These are phyloP conservation scores for Colius striatus DNA, from an alignment of 2,113 vertebrate species.

Conservation along the genomic window DNA sequence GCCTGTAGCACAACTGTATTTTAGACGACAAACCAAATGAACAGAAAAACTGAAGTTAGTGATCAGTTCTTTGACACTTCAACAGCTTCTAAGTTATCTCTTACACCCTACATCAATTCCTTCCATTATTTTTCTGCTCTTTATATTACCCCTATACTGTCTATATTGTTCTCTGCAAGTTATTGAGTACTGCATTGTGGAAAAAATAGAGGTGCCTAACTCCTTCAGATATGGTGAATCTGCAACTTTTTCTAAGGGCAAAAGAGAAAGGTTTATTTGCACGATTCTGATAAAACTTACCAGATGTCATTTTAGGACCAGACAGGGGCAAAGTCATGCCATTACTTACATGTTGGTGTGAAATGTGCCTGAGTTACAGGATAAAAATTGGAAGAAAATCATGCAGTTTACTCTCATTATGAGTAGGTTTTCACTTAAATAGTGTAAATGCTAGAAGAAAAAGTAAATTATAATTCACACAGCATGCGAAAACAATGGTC, in stretches of 20 bases:
- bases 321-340: background rate
- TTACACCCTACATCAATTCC: background rate
- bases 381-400: background rate
- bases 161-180: background rate
- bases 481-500: background rate
- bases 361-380: background rate
- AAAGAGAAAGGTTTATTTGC: background rate
- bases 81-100: background rate
- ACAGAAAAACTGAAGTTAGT: background rate
- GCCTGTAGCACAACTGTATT: background rate
- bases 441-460: background rate
- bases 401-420: background rate
- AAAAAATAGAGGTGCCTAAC: background rate
- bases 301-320: background rate
- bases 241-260: background rate
- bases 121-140: background rate
- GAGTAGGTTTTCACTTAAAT: background rate
- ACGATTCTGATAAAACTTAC: background rate
- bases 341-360: background rate
- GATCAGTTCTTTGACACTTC: background rate
- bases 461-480: background rate
- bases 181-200: background rate
- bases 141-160: background rate
- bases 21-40: background rate
- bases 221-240: background rate